Percentiles rank a stretch among this genome's conserved stretches.
phyloP scores from a whole-genome alignment of 2,113 vertebrate genomes.

The Kryptolebias marmoratus region DNA sequence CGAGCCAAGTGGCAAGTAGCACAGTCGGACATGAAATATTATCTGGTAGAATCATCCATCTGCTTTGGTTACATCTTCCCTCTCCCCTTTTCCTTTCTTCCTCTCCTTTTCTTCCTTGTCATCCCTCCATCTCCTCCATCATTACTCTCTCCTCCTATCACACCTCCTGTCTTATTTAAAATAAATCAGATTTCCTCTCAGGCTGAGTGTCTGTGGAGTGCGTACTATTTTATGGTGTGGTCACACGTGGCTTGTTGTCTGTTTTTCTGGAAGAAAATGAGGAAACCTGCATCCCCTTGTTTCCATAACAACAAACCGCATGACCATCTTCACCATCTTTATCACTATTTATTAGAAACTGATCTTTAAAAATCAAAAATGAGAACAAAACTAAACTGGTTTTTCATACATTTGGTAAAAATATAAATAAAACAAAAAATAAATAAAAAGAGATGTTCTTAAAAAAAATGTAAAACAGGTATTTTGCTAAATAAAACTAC shows the following conservation, averaged over 20 bases:
- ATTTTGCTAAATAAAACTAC: no score
- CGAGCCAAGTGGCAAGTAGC: conserved; percentile 64
- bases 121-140: conserved; percentile 43
- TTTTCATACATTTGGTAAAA: no score
- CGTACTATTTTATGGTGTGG: no score
- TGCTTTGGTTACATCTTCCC: conserved; percentile 52
- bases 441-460: no score
- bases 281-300: conserved; percentile 5
- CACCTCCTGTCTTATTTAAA: conserved; percentile 19
- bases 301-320: conserved; percentile 18
- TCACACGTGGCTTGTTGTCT: not conserved
- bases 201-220: conserved; percentile 2
- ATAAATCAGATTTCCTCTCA: conserved; percentile 32
- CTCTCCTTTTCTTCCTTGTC: conserved; percentile 10
- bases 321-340: not conserved
- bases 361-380: no score
- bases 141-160: conserved; percentile 45
- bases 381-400: no score
- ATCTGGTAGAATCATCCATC: conserved; percentile 78
- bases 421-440: no score
- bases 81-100: conserved; percentile 10
- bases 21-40: conserved; percentile 83
- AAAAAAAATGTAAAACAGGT: no score
- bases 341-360: no score
- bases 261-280: not conserved